Percentiles rank a stretch among this genome's conserved stretches.
phyloP scores from a whole-genome alignment of 2,797 vertebrate genomes.

The Helarctos malayanus region DNA sequence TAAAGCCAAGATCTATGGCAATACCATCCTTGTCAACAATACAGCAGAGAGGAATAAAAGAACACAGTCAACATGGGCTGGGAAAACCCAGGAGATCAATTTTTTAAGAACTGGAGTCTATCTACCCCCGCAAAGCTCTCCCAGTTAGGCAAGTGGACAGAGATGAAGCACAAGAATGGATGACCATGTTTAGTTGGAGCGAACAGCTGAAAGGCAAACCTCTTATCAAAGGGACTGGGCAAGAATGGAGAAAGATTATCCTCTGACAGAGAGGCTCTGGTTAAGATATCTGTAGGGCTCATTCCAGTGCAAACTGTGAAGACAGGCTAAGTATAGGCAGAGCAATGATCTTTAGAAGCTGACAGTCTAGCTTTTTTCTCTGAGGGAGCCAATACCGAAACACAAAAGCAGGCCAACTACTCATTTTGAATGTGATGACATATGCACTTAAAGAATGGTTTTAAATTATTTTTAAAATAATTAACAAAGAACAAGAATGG shows the following conservation, averaged over 20 bases:
- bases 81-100: neutral
- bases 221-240: neutral
- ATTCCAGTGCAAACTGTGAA: neutral
- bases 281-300: neutral
- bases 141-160: neutral
- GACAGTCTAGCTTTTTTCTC: neutral
- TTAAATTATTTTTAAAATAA: conserved; percentile 25
- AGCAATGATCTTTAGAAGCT: neutral
- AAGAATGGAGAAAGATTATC: neutral
- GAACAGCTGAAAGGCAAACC: neutral
- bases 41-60: neutral
- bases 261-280: neutral
- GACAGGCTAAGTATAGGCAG: neutral
- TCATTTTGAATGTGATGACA: neutral
- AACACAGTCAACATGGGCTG: neutral
- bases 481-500: neutral
- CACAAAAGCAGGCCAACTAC: neutral
- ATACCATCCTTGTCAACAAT: neutral
- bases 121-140: neutral
- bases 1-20: neutral
- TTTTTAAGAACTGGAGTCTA: neutral
- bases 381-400: neutral
- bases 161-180: neutral
- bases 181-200: neutral
- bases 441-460: neutral